Evolutionary conservation across 2,888 invertebrate species (phyloP).

Genomic region (Agrenia bidenticulata): DNA sequence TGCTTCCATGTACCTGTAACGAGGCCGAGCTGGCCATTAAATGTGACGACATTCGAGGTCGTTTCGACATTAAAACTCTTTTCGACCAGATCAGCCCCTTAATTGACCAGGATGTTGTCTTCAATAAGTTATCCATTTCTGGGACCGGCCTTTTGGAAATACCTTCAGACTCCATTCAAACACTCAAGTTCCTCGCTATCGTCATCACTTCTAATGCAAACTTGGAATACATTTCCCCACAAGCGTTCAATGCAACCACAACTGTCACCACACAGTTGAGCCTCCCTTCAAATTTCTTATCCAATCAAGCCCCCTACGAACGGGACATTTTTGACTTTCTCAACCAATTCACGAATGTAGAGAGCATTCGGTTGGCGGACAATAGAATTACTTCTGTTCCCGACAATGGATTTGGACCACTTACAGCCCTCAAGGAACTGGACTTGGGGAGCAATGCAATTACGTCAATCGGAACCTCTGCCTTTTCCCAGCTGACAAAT

Average conservation of each 20-base stretch:
- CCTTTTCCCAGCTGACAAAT: not conserved
- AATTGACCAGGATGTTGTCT: not conserved
- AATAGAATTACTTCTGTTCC: not conserved
- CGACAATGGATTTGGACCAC: not conserved
- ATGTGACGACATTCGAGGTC: slow-evolving; percentile 12
- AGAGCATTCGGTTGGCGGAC: not conserved
- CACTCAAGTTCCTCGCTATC: slow-evolving; percentile 13
- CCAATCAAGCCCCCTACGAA: slow-evolving; percentile 1
- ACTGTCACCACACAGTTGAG: not conserved
- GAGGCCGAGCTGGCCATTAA: not conserved
- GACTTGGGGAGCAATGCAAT: not conserved
- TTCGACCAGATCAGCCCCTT: slow-evolving; percentile 9
- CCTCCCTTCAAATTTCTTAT: not conserved
- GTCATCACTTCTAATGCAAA: not conserved
- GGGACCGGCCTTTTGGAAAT: slow-evolving; percentile 10
- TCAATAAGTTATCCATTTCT: slow-evolving; percentile 6
- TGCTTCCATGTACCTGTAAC: not conserved
- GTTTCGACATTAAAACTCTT: slow-evolving; percentile 13
- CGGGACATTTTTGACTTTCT: slow-evolving; percentile 18
- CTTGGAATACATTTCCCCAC: slow-evolving; percentile 13
- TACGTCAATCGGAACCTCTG: not conserved
- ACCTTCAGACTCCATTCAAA: slow-evolving; percentile 1
- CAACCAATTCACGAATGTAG: not conserved
- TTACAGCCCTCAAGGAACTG: not conserved
- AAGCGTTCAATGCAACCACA: slow-evolving; percentile 11